phyloP scores from a whole-genome alignment of 2,797 vertebrate species.

The Nannoperca australis region DNA sequence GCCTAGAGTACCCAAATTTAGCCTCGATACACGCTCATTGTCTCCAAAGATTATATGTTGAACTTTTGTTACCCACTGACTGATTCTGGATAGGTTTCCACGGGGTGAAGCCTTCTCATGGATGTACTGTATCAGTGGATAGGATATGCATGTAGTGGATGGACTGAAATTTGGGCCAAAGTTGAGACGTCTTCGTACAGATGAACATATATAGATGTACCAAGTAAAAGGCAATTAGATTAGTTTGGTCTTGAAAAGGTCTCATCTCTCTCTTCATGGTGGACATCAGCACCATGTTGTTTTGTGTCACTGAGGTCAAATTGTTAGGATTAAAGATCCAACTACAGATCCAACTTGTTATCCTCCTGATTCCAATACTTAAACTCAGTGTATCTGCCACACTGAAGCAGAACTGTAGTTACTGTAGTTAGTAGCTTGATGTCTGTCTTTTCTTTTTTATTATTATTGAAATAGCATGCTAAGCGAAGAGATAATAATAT shows the following conservation, averaged over 20 bases:
- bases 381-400: background rate
- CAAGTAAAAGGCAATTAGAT: background rate
- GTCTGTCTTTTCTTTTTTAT: background rate
- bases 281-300: background rate
- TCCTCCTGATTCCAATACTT: too few species aligned
- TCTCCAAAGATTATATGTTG: background rate
- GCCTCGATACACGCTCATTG: background rate
- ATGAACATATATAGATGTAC: too few species aligned
- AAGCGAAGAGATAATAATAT: background rate
- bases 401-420: background rate
- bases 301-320: background rate
- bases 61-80: background rate
- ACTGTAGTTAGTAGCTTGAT: background rate
- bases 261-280: background rate
- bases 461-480: background rate
- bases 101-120: too few species aligned
- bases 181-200: too few species aligned
- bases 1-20: background rate
- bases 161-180: background rate
- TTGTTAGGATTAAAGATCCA: background rate
- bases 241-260: background rate
- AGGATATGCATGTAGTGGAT: background rate
- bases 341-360: background rate
- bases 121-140: background rate
- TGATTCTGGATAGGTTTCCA: background rate